A percentile compares a stretch with the other conserved stretches of the same genome.
Conservation (phyloP, 2,888 invertebrate genomes). For the Epinotia brunnichana region DNA sequence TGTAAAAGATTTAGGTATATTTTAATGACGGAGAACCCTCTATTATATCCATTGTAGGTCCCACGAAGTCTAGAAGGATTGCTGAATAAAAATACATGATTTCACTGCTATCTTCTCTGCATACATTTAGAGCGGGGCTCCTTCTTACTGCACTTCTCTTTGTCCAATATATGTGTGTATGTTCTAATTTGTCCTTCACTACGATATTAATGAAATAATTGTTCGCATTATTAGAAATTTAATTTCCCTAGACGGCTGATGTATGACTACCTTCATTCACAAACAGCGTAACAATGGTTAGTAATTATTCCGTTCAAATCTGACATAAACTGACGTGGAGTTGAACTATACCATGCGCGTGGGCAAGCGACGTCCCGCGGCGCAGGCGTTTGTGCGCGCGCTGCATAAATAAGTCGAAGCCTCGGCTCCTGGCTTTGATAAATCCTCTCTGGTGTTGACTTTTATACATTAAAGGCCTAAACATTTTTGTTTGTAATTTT, state of each 20-base stretch:
- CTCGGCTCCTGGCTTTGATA: slow-evolving; percentile 62
- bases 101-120: neutral
- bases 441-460: slow-evolving; percentile 64
- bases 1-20: neutral
- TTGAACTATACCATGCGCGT: slow-evolving; percentile 36
- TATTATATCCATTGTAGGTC: neutral
- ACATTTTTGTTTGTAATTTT: slow-evolving; percentile 44
- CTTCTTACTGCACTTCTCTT: neutral
- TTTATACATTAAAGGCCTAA: slow-evolving; percentile 57
- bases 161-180: no score
- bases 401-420: slow-evolving; percentile 51
- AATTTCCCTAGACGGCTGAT: slow-evolving; percentile 7
- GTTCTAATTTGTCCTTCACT: neutral
- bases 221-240: slow-evolving; percentile 12
- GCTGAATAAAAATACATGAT: no score
- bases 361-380: slow-evolving; percentile 38
- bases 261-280: slow-evolving; percentile 26
- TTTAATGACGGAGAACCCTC: neutral
- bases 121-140: neutral
- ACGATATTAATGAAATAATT: neutral
- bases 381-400: slow-evolving; percentile 23
- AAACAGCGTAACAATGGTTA: slow-evolving; percentile 40
- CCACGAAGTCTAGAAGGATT: neutral
- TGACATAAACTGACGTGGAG: slow-evolving; percentile 39
- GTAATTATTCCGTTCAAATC: slow-evolving; percentile 41